These are phyloP conservation scores for Lagria hirta DNA, from an alignment of 2,888 invertebrate species.

Conservation along the genomic window DNA sequence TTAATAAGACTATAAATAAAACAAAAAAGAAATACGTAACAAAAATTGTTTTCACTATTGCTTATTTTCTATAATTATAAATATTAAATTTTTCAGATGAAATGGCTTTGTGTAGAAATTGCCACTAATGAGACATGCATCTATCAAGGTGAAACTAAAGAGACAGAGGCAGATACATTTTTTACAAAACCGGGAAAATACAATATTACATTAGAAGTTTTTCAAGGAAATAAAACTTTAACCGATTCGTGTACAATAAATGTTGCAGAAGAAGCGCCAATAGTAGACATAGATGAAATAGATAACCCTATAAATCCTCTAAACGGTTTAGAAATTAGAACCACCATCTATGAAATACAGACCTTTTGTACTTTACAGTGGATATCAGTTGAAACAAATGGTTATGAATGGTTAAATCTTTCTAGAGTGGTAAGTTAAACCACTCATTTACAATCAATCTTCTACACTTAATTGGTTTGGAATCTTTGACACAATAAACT, in stretches of 20 bases:
- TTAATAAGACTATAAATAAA: no score
- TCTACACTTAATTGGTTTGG: no score
- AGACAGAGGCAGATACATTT: conserved; percentile 10
- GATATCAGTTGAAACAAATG: conserved; percentile 8
- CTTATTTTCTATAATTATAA: conserved; percentile 1
- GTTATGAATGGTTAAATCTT: conserved; percentile 17
- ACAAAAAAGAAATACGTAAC: no score
- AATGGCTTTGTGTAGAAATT: conserved; percentile 19
- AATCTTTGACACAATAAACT: no score
- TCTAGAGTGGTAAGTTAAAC: conserved; percentile 12
- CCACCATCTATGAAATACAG: conserved; percentile 12
- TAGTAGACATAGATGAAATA: conserved; percentile 23
- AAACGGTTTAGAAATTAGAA: conserved; percentile 12
- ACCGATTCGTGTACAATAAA: conserved; percentile 13
- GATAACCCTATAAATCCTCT: conserved; percentile 20
- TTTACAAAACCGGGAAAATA: conserved; percentile 16
- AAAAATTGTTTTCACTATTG: no score
- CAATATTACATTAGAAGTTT: conserved; percentile 18
- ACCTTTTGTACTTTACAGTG: conserved; percentile 26
- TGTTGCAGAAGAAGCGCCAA: conserved; percentile 13
- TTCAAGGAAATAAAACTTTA: conserved; percentile 8
- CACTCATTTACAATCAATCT: not conserved
- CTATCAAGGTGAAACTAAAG: conserved; percentile 12
- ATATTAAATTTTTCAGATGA: conserved; percentile 2
- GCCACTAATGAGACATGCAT: conserved; percentile 13